A percentile compares a stretch with the other conserved stretches of the same genome.
Evolutionary conservation across 2,113 vertebrate genomes (phyloP).

Genomic region (Dipodomys stephensi): DNA sequence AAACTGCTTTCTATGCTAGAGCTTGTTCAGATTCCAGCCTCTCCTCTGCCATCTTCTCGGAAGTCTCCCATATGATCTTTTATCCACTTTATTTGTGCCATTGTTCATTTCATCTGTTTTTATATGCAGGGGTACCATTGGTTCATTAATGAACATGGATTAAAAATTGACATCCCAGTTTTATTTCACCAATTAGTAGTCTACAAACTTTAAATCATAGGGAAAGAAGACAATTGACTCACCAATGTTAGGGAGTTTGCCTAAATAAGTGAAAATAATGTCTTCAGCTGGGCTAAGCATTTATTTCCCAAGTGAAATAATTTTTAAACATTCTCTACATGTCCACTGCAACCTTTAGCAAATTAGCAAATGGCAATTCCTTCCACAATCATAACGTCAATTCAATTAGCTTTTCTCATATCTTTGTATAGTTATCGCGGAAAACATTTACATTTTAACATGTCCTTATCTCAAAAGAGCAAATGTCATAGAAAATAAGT

Average conservation of each 20-base stretch:
- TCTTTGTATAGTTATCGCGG: background rate
- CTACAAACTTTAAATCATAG: background rate
- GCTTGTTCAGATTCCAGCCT: too few relatives aligned
- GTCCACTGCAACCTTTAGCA: background rate
- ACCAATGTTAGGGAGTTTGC: background rate
- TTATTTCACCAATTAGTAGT: background rate
- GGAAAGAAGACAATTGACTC: background rate
- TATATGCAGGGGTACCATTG: background rate
- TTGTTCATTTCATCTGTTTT: background rate
- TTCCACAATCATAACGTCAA: background rate
- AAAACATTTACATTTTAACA: constrained; percentile 3
- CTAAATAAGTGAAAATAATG: background rate
- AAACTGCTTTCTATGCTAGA: too few relatives aligned
- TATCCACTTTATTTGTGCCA: background rate
- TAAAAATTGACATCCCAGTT: background rate
- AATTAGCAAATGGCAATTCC: background rate
- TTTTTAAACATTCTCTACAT: background rate
- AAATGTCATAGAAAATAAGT: background rate
- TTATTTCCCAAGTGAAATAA: background rate
- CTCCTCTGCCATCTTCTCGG: too few relatives aligned
- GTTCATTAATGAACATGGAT: background rate
- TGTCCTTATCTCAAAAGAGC: background rate
- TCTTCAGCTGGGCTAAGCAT: background rate
- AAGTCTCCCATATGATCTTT: background rate
- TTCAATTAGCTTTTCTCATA: background rate